Conservation (phyloP, 2,888 invertebrate species). For the Chironomus riparius region DNA sequence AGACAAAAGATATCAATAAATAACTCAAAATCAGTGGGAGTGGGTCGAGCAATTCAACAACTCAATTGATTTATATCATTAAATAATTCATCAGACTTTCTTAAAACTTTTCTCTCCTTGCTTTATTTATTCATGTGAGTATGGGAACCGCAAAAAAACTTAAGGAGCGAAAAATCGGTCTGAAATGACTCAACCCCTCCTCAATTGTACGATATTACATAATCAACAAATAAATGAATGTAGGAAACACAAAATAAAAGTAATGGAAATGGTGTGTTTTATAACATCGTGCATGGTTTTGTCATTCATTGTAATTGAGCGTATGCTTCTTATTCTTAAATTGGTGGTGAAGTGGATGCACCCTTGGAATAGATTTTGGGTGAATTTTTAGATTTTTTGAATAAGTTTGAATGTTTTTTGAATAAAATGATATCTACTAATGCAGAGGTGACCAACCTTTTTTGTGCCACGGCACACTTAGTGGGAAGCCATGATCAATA, state of each 20-base stretch:
- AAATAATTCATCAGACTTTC: conserved; percentile 7
- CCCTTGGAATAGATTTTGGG: no score
- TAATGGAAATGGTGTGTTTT: neutral
- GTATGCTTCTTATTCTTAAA: neutral
- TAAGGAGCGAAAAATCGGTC: neutral
- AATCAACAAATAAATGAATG: no score
- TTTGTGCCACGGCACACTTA: no score
- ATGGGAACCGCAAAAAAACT: neutral
- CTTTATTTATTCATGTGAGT: neutral
- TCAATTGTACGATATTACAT: no score
- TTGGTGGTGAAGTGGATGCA: no score
- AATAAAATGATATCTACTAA: no score
- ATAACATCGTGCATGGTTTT: neutral
- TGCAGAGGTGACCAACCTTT: no score
- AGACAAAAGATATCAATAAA: neutral
- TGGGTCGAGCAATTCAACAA: neutral
- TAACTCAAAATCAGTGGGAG: neutral
- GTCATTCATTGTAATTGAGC: conserved; percentile 9
- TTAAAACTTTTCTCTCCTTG: neutral
- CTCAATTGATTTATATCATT: conserved; percentile 12
- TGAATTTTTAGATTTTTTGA: no score
- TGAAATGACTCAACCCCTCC: neutral
- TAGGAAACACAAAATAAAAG: no score
- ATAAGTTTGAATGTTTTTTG: no score
- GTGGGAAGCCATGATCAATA: no score